Evolutionary conservation across 2,888 invertebrate species (phyloP).

Genomic region (Eupithecia exiguata): DNA sequence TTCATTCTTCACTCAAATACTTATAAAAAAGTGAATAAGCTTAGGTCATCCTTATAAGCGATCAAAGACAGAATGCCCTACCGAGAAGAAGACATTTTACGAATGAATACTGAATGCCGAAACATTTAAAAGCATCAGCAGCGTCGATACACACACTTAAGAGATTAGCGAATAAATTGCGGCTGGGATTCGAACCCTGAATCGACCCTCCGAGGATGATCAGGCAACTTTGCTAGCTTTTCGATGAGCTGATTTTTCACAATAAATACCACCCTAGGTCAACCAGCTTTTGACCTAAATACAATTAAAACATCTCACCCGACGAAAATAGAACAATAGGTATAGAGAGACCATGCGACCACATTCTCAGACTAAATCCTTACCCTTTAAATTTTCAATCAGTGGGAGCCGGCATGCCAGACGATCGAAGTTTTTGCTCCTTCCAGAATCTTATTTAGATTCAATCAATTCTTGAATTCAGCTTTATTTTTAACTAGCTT

Average conservation of each 20-base stretch:
- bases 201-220: not conserved
- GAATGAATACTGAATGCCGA: too few species aligned
- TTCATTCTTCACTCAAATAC: too few species aligned
- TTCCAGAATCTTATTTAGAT: not conserved
- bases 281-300: conserved; percentile 16
- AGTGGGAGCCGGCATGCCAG: conserved; percentile 5
- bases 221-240: not conserved
- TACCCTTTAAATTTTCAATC: conserved; percentile 25
- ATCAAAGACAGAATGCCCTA: not conserved
- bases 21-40: not conserved
- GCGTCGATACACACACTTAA: too few species aligned
- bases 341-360: conserved; percentile 10
- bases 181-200: not conserved
- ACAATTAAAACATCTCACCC: conserved; percentile 3
- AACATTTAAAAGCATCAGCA: too few species aligned
- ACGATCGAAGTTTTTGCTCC: not conserved
- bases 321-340: conserved; percentile 12
- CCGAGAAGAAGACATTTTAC: too few species aligned
- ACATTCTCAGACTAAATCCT: conserved; percentile 32
- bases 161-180: not conserved
- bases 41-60: not conserved
- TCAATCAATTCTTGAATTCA: not conserved
- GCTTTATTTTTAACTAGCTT: not conserved
- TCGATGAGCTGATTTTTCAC: not conserved
- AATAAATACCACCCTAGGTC: not conserved